These are phyloP conservation scores for Micromys minutus DNA, from an alignment of 2,113 vertebrate species.

Conservation along the genomic window DNA sequence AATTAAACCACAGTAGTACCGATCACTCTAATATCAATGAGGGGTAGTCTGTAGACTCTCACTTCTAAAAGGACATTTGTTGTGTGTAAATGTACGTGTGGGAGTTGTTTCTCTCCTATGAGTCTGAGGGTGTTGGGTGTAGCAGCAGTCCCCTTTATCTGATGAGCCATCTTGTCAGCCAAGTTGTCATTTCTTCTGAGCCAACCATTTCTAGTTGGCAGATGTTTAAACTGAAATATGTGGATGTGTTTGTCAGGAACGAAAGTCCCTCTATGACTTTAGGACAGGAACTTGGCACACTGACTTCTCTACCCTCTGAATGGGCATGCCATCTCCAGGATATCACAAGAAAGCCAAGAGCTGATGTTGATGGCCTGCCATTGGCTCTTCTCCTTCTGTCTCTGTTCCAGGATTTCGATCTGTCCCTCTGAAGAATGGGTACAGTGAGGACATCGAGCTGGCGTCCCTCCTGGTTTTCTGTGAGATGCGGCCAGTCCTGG, in stretches of 20 bases:
- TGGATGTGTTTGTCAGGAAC: not conserved
- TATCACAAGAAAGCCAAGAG: not conserved
- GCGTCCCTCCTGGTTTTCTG: conserved; percentile 94
- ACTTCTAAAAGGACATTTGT: not conserved
- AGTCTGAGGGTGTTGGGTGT: not conserved
- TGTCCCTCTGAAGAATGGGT: conserved; percentile 95
- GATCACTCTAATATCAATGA: not conserved
- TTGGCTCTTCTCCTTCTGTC: not conserved
- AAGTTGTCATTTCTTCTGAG: not conserved
- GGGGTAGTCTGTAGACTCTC: not conserved
- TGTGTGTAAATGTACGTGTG: not conserved
- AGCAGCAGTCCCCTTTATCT: not conserved
- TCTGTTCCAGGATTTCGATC: conserved; percentile 91
- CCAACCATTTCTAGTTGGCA: not conserved
- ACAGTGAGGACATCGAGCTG: conserved; percentile 93
- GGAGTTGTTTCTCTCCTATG: not conserved
- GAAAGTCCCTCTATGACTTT: not conserved
- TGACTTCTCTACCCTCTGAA: not conserved
- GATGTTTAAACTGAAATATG: not conserved
- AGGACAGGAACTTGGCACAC: not conserved
- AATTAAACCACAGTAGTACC: not conserved
- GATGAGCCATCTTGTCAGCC: too few species aligned
- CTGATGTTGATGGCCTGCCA: not conserved
- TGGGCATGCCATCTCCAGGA: too few species aligned
- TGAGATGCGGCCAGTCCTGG: conserved; percentile 90